Evolutionary conservation across 2,113 vertebrate genomes (phyloP), one percentile per base, ranked within the genome.

Genomic region (Parus major): DNA sequence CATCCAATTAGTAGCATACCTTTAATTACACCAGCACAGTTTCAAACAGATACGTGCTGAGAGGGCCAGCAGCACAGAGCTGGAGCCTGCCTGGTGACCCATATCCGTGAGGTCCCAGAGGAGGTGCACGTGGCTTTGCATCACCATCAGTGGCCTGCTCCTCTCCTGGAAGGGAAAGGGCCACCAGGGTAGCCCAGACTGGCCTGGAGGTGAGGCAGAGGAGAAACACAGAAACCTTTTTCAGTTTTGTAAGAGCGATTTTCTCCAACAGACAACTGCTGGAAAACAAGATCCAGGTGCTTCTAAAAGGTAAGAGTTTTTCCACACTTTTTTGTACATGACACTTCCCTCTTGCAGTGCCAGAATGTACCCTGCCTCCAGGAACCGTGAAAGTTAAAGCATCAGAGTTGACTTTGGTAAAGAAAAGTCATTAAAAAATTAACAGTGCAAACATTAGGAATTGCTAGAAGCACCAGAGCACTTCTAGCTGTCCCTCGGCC

Each of bases 11-110:
- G 55, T 19, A 39, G 33, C 7, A 3, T 59, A 70, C 69, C 81
- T 89, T 86, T 95, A 96, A 92, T 96, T 88, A 96, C 68, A 84
- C 10, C 60, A 42, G 47, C 4, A 21, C 42, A 13, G 75, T 82
- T 92, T 46, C 69, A 53, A 41, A 55, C 5, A 78, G 39, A 31
- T 36, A 24, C 1, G 1, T 57, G 92, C 73, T 46, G 65, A 70
- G 77, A 80, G 29, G 68, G 19, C 47, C 35, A 20, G 39, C 42
- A 65, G 76, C 71, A 24, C 52, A 19, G 76, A 81, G 44, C 66
- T 76, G 75, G 36, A 53, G 35, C 29, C 79, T 82, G 86, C 20
- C 76, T 77, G 41, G 6, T 86, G 91, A 88, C 50, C 83, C 72
- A 5, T 4, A 44, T 56, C 91, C 1, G 0, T 5, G 57, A 35